These are phyloP conservation scores for Macrotus californicus DNA, from an alignment of 2,113 vertebrate species.

Conservation along the genomic window DNA sequence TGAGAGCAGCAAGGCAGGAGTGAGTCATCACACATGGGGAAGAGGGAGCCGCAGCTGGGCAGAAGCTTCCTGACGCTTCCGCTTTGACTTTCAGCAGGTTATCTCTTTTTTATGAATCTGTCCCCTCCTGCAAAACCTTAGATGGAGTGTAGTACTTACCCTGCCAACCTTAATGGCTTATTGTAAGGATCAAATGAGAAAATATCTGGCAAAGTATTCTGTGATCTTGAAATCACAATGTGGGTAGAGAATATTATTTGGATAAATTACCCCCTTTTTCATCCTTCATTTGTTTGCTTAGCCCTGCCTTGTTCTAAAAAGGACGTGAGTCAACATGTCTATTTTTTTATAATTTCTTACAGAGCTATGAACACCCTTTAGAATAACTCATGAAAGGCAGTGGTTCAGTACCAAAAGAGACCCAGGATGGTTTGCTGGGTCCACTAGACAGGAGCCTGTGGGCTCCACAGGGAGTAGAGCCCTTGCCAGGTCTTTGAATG, in stretches of 20 bases:
- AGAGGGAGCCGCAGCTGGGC: neutral
- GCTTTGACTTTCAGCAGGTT: neutral
- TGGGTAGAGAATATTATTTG: neutral
- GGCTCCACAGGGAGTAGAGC: no score
- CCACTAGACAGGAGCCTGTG: neutral
- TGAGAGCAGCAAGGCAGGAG: neutral
- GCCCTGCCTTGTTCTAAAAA: neutral
- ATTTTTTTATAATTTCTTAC: neutral
- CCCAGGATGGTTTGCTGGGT: neutral
- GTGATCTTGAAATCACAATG: neutral
- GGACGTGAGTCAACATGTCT: neutral
- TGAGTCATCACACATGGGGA: neutral
- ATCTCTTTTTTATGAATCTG: neutral
- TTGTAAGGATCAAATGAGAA: neutral
- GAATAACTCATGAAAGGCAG: neutral
- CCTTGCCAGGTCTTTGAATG: neutral
- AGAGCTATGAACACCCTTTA: neutral
- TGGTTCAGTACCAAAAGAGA: neutral
- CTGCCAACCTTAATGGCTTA: neutral
- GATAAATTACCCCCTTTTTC: neutral
- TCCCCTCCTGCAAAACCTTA: neutral
- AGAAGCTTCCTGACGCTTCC: neutral
- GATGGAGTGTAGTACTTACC: rapidly evolving
- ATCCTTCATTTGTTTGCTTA: neutral
- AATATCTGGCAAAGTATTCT: neutral